A percentile compares a stretch with the other conserved stretches of the same genome.
Evolutionary conservation across 2,113 vertebrate species (phyloP).

Genomic region (Grallaria varia): DNA sequence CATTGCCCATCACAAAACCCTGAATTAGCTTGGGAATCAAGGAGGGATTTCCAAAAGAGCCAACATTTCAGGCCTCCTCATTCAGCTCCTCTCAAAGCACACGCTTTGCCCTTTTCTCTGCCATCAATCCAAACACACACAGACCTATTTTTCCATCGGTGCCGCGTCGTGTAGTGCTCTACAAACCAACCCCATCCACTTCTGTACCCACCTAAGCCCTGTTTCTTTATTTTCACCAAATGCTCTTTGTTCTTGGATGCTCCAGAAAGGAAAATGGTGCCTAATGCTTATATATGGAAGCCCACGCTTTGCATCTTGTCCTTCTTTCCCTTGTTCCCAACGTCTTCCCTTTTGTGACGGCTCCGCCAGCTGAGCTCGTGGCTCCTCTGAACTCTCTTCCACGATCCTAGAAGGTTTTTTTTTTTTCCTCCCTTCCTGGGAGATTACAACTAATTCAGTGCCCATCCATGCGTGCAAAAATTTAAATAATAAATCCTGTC

Average conservation of each 20-base stretch:
- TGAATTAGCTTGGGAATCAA: background rate
- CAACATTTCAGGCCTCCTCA: background rate
- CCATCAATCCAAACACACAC: background rate
- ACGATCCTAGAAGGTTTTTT: constrained; percentile 14
- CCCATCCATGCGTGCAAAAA: constrained; percentile 4
- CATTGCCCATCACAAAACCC: background rate
- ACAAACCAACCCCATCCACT: background rate
- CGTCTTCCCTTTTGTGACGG: background rate
- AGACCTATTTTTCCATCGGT: fast-evolving
- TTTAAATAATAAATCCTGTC: constrained; percentile 56
- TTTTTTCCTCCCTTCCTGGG: background rate
- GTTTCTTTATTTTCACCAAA: background rate
- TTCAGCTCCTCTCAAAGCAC: background rate
- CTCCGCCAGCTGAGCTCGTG: background rate
- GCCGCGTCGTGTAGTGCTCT: background rate
- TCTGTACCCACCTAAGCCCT: background rate
- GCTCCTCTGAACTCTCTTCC: background rate
- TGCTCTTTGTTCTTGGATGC: background rate
- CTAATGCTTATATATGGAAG: background rate
- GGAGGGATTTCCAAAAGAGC: background rate
- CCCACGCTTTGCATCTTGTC: background rate
- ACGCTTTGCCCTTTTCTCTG: background rate
- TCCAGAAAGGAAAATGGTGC: background rate
- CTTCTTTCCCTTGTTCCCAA: background rate
- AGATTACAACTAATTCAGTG: constrained; percentile 35